Evolutionary conservation across 1,140 invertebrate species (phyloP).

Genomic region (Parapsyche elsis): DNA sequence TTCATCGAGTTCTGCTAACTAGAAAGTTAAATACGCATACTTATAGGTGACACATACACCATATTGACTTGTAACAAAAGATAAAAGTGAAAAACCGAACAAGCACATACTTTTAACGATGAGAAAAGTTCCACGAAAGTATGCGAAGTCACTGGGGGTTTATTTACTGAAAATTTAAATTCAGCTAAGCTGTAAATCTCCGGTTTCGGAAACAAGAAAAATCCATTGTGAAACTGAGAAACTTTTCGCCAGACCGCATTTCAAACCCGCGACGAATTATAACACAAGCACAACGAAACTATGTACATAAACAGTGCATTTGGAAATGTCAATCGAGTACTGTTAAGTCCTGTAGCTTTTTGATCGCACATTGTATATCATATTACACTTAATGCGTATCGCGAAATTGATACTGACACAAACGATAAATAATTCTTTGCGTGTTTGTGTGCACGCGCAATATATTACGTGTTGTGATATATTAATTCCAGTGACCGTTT

Average conservation of each 20-base stretch:
- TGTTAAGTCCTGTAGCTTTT: too few relatives aligned
- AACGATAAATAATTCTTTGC: too few relatives aligned
- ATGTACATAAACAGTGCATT: too few relatives aligned
- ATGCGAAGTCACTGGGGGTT: not conserved
- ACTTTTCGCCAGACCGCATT: slow-evolving; percentile 14
- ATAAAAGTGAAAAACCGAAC: not conserved
- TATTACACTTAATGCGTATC: too few relatives aligned
- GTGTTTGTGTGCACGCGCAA: too few relatives aligned
- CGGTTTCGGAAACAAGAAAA: slow-evolving; percentile 14
- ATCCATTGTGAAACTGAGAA: slow-evolving; percentile 5
- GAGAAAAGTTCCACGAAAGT: not conserved
- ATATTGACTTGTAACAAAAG: not conserved
- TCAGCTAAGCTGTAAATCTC: not conserved
- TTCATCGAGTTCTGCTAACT: not conserved
- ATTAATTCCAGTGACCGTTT: too few relatives aligned
- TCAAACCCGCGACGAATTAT: not conserved
- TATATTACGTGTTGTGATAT: too few relatives aligned
- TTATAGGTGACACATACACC: not conserved
- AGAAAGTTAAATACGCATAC: not conserved
- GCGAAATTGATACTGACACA: too few relatives aligned
- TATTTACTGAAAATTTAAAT: slow-evolving; percentile 10
- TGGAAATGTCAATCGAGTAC: too few relatives aligned
- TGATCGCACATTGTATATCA: too few relatives aligned
- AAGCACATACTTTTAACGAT: not conserved
- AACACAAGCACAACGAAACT: too few relatives aligned